These are phyloP conservation scores for Mycalesis mineus DNA, from an alignment of 2,888 invertebrate genomes.

Conservation along the genomic window DNA sequence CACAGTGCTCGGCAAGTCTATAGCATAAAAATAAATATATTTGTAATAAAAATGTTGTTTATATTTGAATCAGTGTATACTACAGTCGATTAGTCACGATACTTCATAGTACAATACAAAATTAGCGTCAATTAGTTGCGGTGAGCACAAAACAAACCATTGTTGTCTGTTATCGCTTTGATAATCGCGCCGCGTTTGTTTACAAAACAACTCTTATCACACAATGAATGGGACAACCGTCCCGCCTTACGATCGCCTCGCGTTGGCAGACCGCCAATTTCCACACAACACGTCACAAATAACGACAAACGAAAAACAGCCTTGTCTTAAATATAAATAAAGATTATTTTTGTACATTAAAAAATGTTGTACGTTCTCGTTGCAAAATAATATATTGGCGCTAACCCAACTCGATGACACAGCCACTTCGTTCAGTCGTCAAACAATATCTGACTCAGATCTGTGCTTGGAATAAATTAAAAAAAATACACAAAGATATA, in stretches of 20 bases:
- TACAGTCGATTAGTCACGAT: not conserved
- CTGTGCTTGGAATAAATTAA: slow-evolving; percentile 40
- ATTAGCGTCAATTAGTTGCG: not conserved
- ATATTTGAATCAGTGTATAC: not conserved
- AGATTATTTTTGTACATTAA: not conserved
- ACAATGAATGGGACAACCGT: slow-evolving; percentile 33
- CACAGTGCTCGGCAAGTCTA: too few species aligned
- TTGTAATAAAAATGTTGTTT: not conserved
- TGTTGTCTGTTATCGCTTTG: slow-evolving; percentile 33
- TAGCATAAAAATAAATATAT: too few species aligned
- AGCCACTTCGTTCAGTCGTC: slow-evolving; percentile 47
- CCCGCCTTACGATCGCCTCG: slow-evolving; percentile 33
- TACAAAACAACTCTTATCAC: slow-evolving; percentile 67
- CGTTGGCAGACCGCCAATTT: slow-evolving; percentile 50
- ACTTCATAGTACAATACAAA: not conserved
- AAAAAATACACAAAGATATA: slow-evolving; percentile 35
- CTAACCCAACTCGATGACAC: slow-evolving; percentile 53
- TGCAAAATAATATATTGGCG: slow-evolving; percentile 42
- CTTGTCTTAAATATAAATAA: not conserved
- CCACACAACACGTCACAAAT: slow-evolving; percentile 31
- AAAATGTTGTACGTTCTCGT: slow-evolving; percentile 9
- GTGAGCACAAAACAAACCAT: slow-evolving; percentile 12
- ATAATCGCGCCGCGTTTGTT: slow-evolving; percentile 56
- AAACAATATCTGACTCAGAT: slow-evolving; percentile 42
- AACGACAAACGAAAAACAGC: slow-evolving; percentile 9